Percentiles rank a stretch among this genome's conserved stretches.
Conservation (phyloP, 2,797 vertebrate species). For the Staurois parvus region DNA sequence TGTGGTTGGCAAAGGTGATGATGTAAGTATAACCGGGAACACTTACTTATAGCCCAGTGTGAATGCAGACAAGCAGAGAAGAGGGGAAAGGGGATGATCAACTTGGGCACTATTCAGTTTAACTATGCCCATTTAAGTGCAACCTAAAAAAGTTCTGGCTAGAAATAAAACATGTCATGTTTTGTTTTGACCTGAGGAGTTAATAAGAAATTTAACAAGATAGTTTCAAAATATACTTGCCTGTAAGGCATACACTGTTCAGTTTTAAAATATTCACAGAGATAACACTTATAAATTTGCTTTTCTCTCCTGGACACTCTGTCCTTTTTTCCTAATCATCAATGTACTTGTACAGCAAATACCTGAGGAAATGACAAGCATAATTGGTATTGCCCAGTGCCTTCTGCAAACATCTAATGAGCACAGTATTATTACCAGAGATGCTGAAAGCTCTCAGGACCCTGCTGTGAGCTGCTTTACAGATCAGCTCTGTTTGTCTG, state of each 20-base stretch:
- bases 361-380: constrained; percentile 49
- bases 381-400: constrained; percentile 28
- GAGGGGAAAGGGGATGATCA: too few species aligned
- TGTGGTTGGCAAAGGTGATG: too few species aligned
- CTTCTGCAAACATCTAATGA: constrained; percentile 50
- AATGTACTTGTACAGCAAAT: constrained; percentile 52
- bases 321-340: constrained; percentile 40
- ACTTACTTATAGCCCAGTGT: too few species aligned
- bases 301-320: constrained; percentile 39
- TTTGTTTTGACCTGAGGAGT: not conserved
- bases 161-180: too few species aligned
- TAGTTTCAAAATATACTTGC: not conserved
- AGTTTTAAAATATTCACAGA: constrained; percentile 10
- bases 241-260: constrained; percentile 27
- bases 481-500: not conserved
- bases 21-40: too few species aligned
- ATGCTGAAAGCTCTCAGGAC: constrained; percentile 27
- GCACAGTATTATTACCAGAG: constrained; percentile 17
- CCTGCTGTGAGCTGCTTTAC: not conserved
- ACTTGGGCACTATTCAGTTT: too few species aligned
- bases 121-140: too few species aligned
- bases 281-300: constrained; percentile 20
- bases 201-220: not conserved
- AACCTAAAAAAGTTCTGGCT: too few species aligned
- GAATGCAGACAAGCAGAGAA: too few species aligned